Conservation (phyloP, 2,113 vertebrate genomes). For the Pelusios castaneus region DNA sequence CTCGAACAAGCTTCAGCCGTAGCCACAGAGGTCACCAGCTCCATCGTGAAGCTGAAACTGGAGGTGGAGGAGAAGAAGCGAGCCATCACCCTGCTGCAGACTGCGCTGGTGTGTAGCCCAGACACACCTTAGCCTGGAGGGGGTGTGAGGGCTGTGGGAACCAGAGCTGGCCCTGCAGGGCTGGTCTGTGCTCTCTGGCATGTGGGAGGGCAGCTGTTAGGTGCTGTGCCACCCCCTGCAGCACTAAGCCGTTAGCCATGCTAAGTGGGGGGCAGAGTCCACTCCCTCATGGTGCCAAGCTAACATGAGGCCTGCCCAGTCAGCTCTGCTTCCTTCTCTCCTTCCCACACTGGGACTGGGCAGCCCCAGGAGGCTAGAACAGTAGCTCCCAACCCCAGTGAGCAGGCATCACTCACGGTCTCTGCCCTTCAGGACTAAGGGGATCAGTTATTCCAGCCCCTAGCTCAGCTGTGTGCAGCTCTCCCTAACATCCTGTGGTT, state of each 20-base stretch:
- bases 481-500: not conserved
- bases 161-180: not conserved
- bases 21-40: constrained; percentile 82
- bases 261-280: not conserved
- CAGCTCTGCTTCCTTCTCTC: not conserved
- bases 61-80: constrained; percentile 93
- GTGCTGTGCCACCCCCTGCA: not conserved
- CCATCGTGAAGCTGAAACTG: constrained; percentile 87
- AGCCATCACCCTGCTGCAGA: constrained; percentile 86
- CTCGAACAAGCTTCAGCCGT: constrained; percentile 83
- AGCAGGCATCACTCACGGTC: not conserved
- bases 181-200: accelerated
- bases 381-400: not conserved
- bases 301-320: not conserved
- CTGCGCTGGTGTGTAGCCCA: constrained; percentile 81
- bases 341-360: not conserved
- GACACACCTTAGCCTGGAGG: not conserved
- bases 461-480: not conserved
- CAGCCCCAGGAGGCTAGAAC: not conserved
- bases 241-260: not conserved
- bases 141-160: not conserved
- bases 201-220: not conserved
- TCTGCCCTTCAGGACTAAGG: not conserved
- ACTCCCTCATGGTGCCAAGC: not conserved
- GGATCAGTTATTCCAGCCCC: not conserved